Evolutionary conservation across 2,888 invertebrate genomes (phyloP).

Genomic region (Apotomis capreana): DNA sequence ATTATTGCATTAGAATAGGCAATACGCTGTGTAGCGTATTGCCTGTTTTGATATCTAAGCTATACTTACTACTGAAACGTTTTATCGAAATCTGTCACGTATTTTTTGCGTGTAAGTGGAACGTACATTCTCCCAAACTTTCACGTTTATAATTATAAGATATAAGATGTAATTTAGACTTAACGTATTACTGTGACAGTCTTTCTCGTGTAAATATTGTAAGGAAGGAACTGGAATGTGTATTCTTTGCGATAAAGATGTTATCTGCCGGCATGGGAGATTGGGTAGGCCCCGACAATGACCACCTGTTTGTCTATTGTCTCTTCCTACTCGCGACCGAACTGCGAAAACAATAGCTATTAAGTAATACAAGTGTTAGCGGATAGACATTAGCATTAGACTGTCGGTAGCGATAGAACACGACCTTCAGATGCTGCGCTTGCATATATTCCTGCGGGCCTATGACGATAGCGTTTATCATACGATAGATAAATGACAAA

Average conservation of each 20-base stretch:
- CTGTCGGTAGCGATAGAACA: neutral
- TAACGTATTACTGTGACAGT: neutral
- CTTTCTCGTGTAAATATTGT: conserved; percentile 2
- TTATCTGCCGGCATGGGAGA: conserved; percentile 46
- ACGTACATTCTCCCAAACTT: too few relatives aligned
- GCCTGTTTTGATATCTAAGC: too few relatives aligned
- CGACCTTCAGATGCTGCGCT: conserved; percentile 21
- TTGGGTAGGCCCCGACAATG: conserved; percentile 49
- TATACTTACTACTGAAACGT: too few relatives aligned
- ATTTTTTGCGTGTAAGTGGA: too few relatives aligned
- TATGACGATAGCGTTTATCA: too few relatives aligned
- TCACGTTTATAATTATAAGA: too few relatives aligned
- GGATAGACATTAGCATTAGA: conserved; percentile 1
- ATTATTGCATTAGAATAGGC: too few relatives aligned
- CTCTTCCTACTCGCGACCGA: conserved; percentile 36
- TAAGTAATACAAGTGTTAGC: conserved; percentile 7
- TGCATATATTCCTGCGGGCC: too few relatives aligned
- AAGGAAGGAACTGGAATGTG: conserved; percentile 3
- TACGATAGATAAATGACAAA: too few relatives aligned
- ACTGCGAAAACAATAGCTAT: conserved; percentile 44
- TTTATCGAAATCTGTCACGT: too few relatives aligned
- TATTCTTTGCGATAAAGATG: conserved; percentile 14
- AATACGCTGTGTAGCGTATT: too few relatives aligned
- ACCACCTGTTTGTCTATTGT: conserved; percentile 48
- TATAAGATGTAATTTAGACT: too few relatives aligned